phyloP scores from a whole-genome alignment of 2,888 invertebrate genomes.

The Oscheius sp. region DNA sequence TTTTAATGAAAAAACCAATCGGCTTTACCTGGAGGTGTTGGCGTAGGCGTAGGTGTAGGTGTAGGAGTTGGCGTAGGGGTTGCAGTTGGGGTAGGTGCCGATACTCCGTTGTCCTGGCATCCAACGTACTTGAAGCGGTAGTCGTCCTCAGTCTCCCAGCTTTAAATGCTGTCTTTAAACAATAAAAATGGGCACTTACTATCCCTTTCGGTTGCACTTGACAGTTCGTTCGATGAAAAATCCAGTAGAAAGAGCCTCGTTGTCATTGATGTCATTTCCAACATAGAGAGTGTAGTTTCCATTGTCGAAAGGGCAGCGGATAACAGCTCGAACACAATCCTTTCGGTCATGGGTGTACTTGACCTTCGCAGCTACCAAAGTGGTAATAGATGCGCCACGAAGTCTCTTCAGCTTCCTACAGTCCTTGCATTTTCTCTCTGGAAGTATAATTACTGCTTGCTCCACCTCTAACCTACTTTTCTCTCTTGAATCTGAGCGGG shows the following conservation, averaged over 20 bases:
- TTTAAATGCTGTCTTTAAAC: neutral
- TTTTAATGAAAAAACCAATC: too few relatives aligned
- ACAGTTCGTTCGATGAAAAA: neutral
- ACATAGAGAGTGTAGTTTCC: neutral
- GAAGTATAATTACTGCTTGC: too few relatives aligned
- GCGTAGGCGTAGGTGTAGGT: too few relatives aligned
- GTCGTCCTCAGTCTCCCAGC: neutral
- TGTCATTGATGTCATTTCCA: neutral
- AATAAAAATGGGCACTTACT: neutral
- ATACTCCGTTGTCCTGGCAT: neutral
- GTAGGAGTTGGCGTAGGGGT: neutral
- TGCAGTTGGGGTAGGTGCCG: neutral
- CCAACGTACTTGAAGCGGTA: neutral
- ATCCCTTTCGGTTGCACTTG: slow-evolving; percentile 29
- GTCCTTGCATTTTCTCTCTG: neutral
- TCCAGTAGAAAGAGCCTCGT: neutral
- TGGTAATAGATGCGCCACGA: neutral
- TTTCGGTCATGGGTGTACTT: neutral
- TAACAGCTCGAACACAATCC: neutral
- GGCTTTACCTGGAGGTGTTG: too few relatives aligned
- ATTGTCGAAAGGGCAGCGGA: slow-evolving; percentile 20
- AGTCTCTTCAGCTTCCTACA: neutral
- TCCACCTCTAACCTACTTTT: too few relatives aligned
- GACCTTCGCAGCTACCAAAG: neutral
- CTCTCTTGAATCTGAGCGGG: neutral